Percentiles rank a stretch among this genome's conserved stretches.
These are phyloP conservation scores for Atta texana DNA, from an alignment of 1,140 invertebrate genomes.

Conservation along the genomic window DNA sequence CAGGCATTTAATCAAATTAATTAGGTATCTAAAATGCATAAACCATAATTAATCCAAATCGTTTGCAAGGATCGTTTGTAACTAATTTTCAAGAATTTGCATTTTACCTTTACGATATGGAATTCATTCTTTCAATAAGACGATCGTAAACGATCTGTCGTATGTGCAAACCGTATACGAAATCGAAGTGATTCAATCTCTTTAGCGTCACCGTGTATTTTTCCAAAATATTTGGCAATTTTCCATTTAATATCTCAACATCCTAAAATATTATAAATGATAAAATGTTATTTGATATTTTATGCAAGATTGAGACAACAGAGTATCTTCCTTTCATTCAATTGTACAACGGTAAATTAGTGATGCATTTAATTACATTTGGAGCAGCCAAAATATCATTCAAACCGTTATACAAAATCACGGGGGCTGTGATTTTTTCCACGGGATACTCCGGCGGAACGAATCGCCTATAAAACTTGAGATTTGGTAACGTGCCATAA, in stretches of 20 bases:
- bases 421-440: slow-evolving; percentile 44
- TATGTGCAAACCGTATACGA: slow-evolving; percentile 21
- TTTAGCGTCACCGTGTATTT: slow-evolving; percentile 39
- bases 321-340: neutral
- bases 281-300: neutral
- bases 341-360: neutral
- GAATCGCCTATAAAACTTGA: slow-evolving; percentile 25
- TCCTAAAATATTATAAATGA: slow-evolving; percentile 43
- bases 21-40: neutral
- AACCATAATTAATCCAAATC: neutral
- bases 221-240: slow-evolving; percentile 50
- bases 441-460: slow-evolving; percentile 84
- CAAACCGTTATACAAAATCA: slow-evolving; percentile 47
- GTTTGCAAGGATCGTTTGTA: neutral
- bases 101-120: slow-evolving; percentile 26
- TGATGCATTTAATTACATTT: slow-evolving; percentile 30
- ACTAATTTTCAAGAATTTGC: neutral
- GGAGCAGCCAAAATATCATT: slow-evolving; percentile 32
- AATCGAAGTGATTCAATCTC: slow-evolving; percentile 55
- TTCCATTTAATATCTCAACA: slow-evolving; percentile 20
- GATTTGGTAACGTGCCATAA: slow-evolving; percentile 78
- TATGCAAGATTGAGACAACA: neutral
- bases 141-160: slow-evolving; percentile 34
- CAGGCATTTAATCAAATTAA: neutral
- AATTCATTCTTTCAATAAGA: slow-evolving; percentile 53